phyloP scores from a whole-genome alignment of 2,888 invertebrate genomes.

The Drosophila acutilabella region DNA sequence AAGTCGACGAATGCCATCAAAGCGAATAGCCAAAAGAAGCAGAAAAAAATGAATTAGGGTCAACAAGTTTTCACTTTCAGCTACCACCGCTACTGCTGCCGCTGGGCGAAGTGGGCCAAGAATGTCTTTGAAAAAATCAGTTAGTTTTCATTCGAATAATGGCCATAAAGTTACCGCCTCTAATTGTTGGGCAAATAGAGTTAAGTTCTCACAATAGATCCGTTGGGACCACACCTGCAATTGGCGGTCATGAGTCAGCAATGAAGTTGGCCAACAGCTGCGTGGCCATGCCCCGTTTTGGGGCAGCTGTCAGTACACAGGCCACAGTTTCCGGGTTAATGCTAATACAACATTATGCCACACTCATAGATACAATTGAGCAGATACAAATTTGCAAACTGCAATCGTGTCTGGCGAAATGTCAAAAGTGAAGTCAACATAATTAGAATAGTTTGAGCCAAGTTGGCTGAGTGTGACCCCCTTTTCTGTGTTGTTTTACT shows the following conservation, averaged over 20 bases:
- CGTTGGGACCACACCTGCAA: slow-evolving; percentile 76
- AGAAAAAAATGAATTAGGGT: slow-evolving; percentile 73
- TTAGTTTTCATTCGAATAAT: slow-evolving; percentile 46
- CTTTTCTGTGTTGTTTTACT: neutral
- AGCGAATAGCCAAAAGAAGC: slow-evolving; percentile 49
- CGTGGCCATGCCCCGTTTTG: slow-evolving; percentile 26
- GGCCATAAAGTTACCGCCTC: slow-evolving; percentile 70
- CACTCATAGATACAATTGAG: slow-evolving; percentile 56
- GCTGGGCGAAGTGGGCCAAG: slow-evolving; percentile 7
- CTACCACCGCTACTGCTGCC: neutral
- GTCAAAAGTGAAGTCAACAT: slow-evolving; percentile 67
- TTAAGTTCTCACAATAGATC: slow-evolving; percentile 33
- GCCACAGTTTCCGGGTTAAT: slow-evolving; percentile 75
- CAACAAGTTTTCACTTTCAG: slow-evolving; percentile 76
- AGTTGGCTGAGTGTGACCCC: slow-evolving; percentile 24
- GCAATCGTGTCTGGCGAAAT: slow-evolving; percentile 54
- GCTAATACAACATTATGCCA: slow-evolving; percentile 59
- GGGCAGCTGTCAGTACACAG: slow-evolving; percentile 1
- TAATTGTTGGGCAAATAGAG: slow-evolving; percentile 66
- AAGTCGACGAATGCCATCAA: slow-evolving; percentile 44
- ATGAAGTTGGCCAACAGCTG: slow-evolving; percentile 34
- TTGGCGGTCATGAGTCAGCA: slow-evolving; percentile 62
- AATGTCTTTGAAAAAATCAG: slow-evolving; percentile 52
- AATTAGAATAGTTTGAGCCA: slow-evolving; percentile 55
- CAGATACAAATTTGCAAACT: slow-evolving; percentile 39